Evolutionary conservation across 2,113 vertebrate genomes (phyloP), one percentile per base, ranked within the genome.

Genomic region (Caracal caracal): DNA sequence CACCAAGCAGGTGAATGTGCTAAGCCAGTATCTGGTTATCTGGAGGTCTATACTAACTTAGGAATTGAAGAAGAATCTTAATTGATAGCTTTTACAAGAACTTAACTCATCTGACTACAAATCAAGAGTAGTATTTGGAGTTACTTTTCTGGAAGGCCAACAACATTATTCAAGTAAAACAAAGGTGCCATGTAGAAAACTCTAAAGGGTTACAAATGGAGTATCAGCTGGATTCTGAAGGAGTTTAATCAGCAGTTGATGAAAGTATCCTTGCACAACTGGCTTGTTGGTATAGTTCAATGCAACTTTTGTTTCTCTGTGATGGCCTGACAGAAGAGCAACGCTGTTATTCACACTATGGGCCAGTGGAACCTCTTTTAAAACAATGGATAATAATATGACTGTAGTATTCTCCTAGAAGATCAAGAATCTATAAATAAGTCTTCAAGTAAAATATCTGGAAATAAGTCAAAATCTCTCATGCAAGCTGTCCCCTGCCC

Each of bases 101-200:
- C 0, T 37, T n/a, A 49, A 73, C 89, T 28, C 0, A 6, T 49
- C 24, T 66, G 37, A 85, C 4, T 71, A 47, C 76, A 96, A 82
- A 85, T 24, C 10, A 66, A 76, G 59, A 96, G 47, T 19, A 26
- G 16, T 30, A 43, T 30, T 81, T 88, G 70, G 92, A 88, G n/a
- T 59, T 83, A 76, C 49, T 94, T 96, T 93, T 85, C 66, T 17
- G 30, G 61, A 88, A 93, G 24, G 35, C 47, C 30, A 89, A 43
- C n/a, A 61, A 43, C n/a, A 61, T 86, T 65, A 53, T 28, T 94
- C 40, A 90, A 93, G 28, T 71, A 56, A 84, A 76, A 79, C 15
- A 30, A 80, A 53, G 65, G 75, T 20, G 71, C 49, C 20, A 78
- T 2, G 71, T 19, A 80, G 65, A n/a, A 30, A 47, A 33, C 53